Evolutionary conservation across 2,113 vertebrate species (phyloP).

Genomic region (Syngnathus scovelli): DNA sequence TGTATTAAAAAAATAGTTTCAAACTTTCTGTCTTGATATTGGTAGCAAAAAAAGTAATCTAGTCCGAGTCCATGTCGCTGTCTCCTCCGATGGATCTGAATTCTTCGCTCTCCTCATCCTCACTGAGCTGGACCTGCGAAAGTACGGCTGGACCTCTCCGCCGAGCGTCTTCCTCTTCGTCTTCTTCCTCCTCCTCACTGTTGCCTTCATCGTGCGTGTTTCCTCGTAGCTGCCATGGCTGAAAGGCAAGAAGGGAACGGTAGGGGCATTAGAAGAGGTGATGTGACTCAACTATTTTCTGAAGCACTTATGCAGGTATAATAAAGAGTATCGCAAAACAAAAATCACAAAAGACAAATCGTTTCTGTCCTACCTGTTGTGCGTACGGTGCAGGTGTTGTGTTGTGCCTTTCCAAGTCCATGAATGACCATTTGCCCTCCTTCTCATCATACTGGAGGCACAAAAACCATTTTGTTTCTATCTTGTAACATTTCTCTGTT

Average conservation of each 20-base stretch:
- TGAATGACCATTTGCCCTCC: conserved; percentile 1
- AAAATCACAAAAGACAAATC: neutral
- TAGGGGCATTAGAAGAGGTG: too few species aligned
- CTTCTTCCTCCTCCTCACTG: conserved; percentile 85
- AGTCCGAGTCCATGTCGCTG: conserved; percentile 91
- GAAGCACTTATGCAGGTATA: neutral
- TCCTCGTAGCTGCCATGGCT: conserved; percentile 7
- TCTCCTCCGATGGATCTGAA: conserved; percentile 90
- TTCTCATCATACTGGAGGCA: conserved; percentile 3
- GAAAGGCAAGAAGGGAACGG: neutral
- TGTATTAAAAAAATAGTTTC: neutral
- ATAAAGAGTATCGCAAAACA: neutral
- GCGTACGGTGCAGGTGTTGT: neutral
- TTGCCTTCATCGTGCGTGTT: conserved; percentile 76
- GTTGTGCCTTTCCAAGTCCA: conserved; percentile 7
- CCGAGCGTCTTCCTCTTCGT: conserved; percentile 77
- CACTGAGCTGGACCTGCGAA: conserved; percentile 90
- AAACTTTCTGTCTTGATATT: conserved; percentile 5
- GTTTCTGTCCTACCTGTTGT: neutral
- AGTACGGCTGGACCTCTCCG: conserved; percentile 88
- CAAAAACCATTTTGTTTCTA: neutral
- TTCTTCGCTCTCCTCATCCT: conserved; percentile 95
- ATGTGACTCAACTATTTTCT: neutral
- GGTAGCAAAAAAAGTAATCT: conserved; percentile 28
- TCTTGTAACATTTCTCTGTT: too few species aligned